phyloP scores from a whole-genome alignment of 2,888 invertebrate genomes.

The Ethmia dodecea region DNA sequence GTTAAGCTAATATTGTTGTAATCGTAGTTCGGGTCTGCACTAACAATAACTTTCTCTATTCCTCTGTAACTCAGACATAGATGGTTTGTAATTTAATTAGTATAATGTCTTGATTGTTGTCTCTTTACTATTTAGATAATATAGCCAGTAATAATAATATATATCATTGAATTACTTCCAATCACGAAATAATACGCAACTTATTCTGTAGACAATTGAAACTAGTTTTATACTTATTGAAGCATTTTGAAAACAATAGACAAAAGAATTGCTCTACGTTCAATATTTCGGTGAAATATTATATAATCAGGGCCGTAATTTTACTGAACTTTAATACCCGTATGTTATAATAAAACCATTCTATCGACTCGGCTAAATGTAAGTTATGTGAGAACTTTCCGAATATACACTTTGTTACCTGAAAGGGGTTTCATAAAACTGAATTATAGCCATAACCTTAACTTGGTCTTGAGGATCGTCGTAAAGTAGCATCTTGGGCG shows the following conservation, averaged over 20 bases:
- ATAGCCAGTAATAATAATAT: too few species aligned
- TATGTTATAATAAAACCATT: constrained; percentile 18
- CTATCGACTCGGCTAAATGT: constrained; percentile 32
- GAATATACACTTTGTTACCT: constrained; percentile 67
- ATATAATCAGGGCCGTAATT: constrained; percentile 25
- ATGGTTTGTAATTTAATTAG: too few species aligned
- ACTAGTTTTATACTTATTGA: neutral
- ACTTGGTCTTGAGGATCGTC: constrained; percentile 66
- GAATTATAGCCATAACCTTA: constrained; percentile 72
- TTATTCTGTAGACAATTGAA: too few species aligned
- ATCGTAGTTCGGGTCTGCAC: too few species aligned
- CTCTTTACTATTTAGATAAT: too few species aligned
- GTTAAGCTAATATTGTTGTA: too few species aligned
- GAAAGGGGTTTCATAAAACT: constrained; percentile 74
- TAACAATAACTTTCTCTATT: too few species aligned
- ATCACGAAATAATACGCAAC: too few species aligned
- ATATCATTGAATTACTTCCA: too few species aligned
- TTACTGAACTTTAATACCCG: constrained; percentile 9
- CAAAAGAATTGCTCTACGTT: constrained; percentile 37
- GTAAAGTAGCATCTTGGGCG: constrained; percentile 68
- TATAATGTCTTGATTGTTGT: too few species aligned
- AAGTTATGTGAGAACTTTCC: constrained; percentile 60
- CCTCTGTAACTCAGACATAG: too few species aligned
- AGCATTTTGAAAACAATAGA: constrained; percentile 29
- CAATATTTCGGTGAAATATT: constrained; percentile 12